Conservation (phyloP, 2,113 vertebrate genomes). For the Gavialis gangeticus region DNA sequence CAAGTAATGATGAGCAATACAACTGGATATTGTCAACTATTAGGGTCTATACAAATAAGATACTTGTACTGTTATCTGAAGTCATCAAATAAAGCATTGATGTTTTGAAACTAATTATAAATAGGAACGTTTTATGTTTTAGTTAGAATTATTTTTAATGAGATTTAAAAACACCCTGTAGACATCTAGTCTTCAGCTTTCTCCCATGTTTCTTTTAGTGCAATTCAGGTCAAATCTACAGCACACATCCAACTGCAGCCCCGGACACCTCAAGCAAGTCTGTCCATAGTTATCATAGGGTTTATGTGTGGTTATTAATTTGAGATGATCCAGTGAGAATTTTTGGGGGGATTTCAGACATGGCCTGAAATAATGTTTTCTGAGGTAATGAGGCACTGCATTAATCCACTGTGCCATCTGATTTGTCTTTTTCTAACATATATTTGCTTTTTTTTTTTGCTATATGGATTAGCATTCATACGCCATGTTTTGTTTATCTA, state of each 20-base stretch:
- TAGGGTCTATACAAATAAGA: neutral
- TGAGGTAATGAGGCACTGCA: neutral
- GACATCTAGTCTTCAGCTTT: no score
- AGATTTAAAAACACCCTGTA: neutral
- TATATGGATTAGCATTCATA: neutral
- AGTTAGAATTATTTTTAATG: neutral
- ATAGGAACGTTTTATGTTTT: neutral
- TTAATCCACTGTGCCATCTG: neutral
- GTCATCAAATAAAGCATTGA: neutral
- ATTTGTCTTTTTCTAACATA: neutral
- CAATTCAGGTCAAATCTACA: neutral
- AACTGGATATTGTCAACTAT: neutral
- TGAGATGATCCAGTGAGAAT: neutral
- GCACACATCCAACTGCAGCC: neutral
- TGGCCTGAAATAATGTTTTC: neutral
- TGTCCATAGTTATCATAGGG: neutral
- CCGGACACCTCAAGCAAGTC: neutral
- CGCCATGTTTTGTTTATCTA: neutral
- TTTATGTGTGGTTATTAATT: neutral
- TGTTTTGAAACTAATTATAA: neutral
- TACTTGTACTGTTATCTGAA: neutral
- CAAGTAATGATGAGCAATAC: neutral
- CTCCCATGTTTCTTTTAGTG: no score
- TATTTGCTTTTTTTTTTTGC: neutral
- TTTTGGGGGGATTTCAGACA: neutral